A percentile compares a stretch with the other conserved stretches of the same genome.
Conservation (phyloP, 2,797 vertebrate genomes). For the Siniperca obscura region DNA sequence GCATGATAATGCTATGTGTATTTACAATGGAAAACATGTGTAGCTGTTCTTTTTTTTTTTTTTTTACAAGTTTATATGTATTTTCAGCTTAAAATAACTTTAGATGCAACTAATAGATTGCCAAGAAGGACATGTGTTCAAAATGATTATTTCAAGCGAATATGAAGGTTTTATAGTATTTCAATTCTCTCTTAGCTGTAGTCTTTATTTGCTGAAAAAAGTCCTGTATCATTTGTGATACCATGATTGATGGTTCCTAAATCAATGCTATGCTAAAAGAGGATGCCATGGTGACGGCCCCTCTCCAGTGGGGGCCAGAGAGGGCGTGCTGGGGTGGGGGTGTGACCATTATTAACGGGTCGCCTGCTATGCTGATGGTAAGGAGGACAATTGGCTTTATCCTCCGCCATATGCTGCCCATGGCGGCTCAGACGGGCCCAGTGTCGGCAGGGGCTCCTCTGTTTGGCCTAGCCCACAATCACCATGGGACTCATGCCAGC, state of each 20-base stretch:
- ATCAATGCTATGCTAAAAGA: constrained; percentile 83
- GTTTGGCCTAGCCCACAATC: constrained; percentile 86
- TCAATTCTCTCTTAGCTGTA: constrained; percentile 31
- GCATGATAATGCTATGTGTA: constrained; percentile 63
- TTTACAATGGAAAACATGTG: constrained; percentile 37
- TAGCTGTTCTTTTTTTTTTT: neutral
- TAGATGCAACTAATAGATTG: neutral
- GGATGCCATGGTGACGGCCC: constrained; percentile 78
- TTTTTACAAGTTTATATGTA: constrained; percentile 9
- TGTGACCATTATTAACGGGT: constrained; percentile 90
- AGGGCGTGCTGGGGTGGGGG: constrained; percentile 82
- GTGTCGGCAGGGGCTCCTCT: constrained; percentile 84
- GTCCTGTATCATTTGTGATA: constrained; percentile 76
- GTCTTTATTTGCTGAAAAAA: constrained; percentile 55
- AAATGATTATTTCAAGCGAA: constrained; percentile 17
- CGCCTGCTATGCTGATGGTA: constrained; percentile 84
- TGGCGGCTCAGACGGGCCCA: constrained; percentile 84
- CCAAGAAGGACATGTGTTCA: neutral
- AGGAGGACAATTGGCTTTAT: constrained; percentile 89
- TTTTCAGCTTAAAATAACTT: constrained; percentile 27
- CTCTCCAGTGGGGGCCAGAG: constrained; percentile 74
- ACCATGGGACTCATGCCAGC: constrained; percentile 86
- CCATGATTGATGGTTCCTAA: constrained; percentile 82
- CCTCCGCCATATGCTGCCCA: constrained; percentile 87
- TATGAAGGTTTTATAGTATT: constrained; percentile 29